phyloP scores from a whole-genome alignment of 64 coral and sea anemone genomes.

The Pocillopora damicornis region DNA sequence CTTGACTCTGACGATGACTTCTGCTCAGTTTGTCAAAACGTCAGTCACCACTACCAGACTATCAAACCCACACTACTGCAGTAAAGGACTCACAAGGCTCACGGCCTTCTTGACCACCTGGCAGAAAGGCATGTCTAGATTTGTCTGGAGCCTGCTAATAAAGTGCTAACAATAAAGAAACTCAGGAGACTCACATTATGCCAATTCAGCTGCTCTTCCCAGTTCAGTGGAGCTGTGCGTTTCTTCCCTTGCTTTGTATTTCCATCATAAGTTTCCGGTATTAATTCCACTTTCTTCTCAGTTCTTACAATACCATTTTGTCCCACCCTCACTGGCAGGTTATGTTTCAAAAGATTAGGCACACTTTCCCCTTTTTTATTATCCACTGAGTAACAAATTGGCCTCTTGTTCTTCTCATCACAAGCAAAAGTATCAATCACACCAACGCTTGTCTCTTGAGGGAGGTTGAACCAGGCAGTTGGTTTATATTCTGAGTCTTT shows the following conservation, averaged over 20 bases:
- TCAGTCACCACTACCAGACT: no score
- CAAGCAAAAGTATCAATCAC: conserved; percentile 74
- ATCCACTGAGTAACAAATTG: conserved; percentile 70
- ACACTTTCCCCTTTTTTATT: conserved; percentile 49
- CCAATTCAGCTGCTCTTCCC: conserved; percentile 90
- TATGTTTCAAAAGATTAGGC: conserved; percentile 57
- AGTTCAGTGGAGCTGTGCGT: conserved; percentile 62
- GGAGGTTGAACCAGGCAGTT: conserved; percentile 72
- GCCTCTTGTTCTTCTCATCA: conserved; percentile 49
- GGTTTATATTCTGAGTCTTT: conserved; percentile 14
- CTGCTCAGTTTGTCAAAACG: no score
- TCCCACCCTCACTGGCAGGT: conserved; percentile 73
- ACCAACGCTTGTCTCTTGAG: conserved; percentile 51
- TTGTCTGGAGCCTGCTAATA: no score
- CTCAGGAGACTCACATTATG: conserved; percentile 53
- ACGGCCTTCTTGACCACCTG: no score
- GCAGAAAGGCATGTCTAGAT: no score
- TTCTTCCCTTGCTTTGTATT: conserved; percentile 33
- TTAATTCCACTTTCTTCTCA: conserved; percentile 3
- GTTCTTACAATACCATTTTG: conserved; percentile 71
- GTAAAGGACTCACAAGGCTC: no score
- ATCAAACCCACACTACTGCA: no score
- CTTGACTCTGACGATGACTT: no score
- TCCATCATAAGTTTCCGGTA: neutral
- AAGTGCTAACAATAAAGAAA: neutral